phyloP scores from a whole-genome alignment of 2,888 invertebrate species.

The Yponomeuta sedellus region DNA sequence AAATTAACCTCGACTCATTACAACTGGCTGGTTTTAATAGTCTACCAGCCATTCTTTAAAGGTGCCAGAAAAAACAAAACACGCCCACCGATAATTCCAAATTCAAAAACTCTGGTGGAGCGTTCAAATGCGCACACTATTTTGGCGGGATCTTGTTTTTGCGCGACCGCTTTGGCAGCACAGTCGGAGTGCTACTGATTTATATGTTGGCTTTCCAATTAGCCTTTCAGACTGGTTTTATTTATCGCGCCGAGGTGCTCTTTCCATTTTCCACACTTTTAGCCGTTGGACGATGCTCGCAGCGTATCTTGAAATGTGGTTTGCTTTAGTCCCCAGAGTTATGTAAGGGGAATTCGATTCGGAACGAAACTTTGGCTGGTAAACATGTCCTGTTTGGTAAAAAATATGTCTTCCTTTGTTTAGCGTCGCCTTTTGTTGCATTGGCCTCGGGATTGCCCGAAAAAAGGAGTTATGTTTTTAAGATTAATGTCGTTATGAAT shows the following conservation, averaged over 20 bases:
- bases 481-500: no score
- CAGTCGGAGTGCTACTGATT: constrained; percentile 57
- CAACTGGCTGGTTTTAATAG: neutral
- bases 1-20: neutral
- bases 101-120: constrained; percentile 8
- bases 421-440: neutral
- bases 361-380: constrained; percentile 7
- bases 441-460: neutral
- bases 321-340: constrained; percentile 13
- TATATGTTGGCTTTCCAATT: constrained; percentile 68
- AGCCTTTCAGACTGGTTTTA: constrained; percentile 60
- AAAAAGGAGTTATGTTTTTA: no score
- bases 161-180: constrained; percentile 37
- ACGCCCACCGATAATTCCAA: constrained; percentile 9
- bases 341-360: constrained; percentile 8
- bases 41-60: neutral
- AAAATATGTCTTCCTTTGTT: neutral
- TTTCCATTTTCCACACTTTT: constrained; percentile 63
- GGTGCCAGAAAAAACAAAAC: neutral
- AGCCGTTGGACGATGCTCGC: constrained; percentile 27
- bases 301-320: constrained; percentile 17
- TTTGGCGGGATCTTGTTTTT: constrained; percentile 46
- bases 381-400: constrained; percentile 11
- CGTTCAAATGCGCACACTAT: constrained; percentile 19
- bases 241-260: constrained; percentile 50